Evolutionary conservation across 2,113 vertebrate species (phyloP).

Genomic region (Eudyptes chrysolophus): DNA sequence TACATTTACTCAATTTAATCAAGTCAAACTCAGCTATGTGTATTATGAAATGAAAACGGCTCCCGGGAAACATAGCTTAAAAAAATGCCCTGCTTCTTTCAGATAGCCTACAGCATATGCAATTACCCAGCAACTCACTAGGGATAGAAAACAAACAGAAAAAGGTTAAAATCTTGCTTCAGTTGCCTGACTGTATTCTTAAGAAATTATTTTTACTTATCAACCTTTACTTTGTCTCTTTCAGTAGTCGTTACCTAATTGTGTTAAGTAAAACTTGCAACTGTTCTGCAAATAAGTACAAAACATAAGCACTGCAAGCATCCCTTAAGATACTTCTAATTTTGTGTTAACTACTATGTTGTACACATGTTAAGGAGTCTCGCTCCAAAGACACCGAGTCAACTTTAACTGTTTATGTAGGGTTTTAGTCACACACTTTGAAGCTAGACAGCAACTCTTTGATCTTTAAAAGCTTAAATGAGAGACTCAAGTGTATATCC

Average conservation of each 20-base stretch:
- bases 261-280: not conserved
- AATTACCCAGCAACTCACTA: not conserved
- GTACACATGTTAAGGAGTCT: not conserved
- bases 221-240: not conserved
- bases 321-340: not conserved
- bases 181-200: not conserved
- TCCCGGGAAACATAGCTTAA: not conserved
- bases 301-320: not conserved
- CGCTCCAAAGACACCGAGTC: not conserved
- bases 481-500: not conserved
- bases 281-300: not conserved
- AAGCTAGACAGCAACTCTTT: conserved; percentile 40
- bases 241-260: not conserved
- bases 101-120: not conserved
- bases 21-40: not conserved
- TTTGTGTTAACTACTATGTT: not conserved
- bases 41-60: not conserved
- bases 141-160: not conserved
- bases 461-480: conserved; percentile 33
- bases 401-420: conserved; percentile 11
- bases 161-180: conserved; percentile 10
- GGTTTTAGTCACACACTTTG: conserved; percentile 24
- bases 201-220: not conserved
- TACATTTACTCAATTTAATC: conserved; percentile 5
- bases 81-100: not conserved